Percentiles rank a stretch among this genome's conserved stretches.
These are phyloP conservation scores for Recurvirostra avosetta DNA, from an alignment of 2,113 vertebrate genomes.

Conservation along the genomic window DNA sequence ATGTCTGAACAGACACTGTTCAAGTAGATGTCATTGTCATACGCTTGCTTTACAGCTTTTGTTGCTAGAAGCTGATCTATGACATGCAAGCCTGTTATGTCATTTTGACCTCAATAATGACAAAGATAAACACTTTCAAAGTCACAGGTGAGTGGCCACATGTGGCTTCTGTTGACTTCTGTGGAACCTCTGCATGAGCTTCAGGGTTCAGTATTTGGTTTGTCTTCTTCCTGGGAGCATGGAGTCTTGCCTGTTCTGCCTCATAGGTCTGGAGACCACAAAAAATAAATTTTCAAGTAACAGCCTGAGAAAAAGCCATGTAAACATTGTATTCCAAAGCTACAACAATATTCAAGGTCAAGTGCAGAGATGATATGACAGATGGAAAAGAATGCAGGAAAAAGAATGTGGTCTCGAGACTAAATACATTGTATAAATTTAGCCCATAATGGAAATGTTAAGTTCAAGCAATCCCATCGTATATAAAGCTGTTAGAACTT, in stretches of 20 bases:
- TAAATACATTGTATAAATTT: not conserved
- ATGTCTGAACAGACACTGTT: not conserved
- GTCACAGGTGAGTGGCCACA: not conserved
- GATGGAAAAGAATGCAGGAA: not conserved
- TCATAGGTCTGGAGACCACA: not conserved
- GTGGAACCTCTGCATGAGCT: constrained; percentile 31
- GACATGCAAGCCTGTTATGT: not conserved
- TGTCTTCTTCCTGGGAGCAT: not conserved
- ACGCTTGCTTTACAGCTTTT: not conserved
- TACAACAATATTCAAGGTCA: constrained; percentile 1
- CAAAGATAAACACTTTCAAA: constrained; percentile 18
- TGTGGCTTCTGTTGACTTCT: constrained; percentile 67
- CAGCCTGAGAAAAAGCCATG: not conserved
- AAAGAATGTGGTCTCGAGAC: not conserved
- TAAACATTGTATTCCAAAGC: not conserved
- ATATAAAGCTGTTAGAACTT: not conserved
- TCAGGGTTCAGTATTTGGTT: constrained; percentile 39
- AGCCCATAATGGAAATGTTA: not conserved
- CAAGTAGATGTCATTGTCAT: not conserved
- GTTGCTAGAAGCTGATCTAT: constrained; percentile 1
- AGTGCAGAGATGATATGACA: not conserved
- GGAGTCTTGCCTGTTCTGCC: not conserved
- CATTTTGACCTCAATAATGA: not conserved
- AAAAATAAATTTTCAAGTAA: not conserved
- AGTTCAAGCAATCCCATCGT: not conserved